Conservation (phyloP, 1,140 invertebrate species). For the Drosophila funebris region DNA sequence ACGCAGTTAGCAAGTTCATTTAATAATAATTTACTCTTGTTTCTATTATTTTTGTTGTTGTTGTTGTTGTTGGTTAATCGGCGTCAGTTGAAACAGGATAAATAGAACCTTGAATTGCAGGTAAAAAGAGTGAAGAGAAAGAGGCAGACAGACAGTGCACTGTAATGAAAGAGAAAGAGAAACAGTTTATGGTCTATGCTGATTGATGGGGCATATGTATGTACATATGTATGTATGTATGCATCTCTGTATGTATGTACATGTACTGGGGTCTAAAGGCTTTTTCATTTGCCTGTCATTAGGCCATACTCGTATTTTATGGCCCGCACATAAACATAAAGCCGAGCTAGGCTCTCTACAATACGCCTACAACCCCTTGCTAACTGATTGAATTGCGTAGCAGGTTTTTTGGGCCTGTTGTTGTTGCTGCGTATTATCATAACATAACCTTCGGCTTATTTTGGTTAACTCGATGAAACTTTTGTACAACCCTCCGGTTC, state of each 20-base stretch:
- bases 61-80: slow-evolving; percentile 11
- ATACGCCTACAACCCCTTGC: neutral
- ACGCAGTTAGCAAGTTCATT: slow-evolving; percentile 55
- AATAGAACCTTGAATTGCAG: slow-evolving; percentile 55
- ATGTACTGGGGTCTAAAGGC: slow-evolving; percentile 7
- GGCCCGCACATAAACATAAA: slow-evolving; percentile 18
- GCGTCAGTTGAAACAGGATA: slow-evolving; percentile 34
- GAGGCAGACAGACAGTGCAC: slow-evolving; percentile 20
- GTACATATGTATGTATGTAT: too few relatives aligned
- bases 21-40: slow-evolving; percentile 18
- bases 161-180: too few relatives aligned
- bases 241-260: too few relatives aligned
- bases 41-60: too few relatives aligned
- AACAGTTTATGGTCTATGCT: neutral
- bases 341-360: slow-evolving; percentile 6
- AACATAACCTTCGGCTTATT: slow-evolving; percentile 63
- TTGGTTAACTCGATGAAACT: slow-evolving; percentile 40
- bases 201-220: neutral
- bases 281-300: slow-evolving; percentile 33
- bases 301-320: slow-evolving; percentile 19
- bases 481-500: slow-evolving; percentile 1
- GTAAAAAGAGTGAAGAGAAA: neutral
- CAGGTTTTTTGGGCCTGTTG: slow-evolving; percentile 19
- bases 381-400: slow-evolving; percentile 67
- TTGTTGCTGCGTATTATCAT: slow-evolving; percentile 25